Conservation (phyloP, 2,113 vertebrate species). For the Condylura cristata region DNA sequence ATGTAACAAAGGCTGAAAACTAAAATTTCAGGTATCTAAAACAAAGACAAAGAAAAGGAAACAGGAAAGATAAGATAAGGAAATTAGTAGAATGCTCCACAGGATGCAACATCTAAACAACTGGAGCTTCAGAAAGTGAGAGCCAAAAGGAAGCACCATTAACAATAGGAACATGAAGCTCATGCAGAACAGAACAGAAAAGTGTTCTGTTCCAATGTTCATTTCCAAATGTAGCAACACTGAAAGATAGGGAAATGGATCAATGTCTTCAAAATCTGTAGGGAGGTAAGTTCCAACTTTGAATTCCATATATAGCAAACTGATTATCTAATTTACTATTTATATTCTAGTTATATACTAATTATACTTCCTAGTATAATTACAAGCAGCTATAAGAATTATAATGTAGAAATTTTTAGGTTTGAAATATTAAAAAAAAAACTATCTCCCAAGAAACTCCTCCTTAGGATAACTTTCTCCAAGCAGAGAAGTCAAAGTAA, state of each 20-base stretch:
- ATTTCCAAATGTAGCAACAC: background rate
- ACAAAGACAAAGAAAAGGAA: background rate
- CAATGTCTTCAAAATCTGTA: background rate
- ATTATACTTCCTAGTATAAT: no score
- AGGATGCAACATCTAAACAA: background rate
- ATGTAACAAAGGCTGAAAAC: background rate
- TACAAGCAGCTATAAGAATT: no score
- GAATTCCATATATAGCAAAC: background rate
- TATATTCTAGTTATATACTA: no score
- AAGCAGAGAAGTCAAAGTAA: no score
- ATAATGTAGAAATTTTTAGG: background rate
- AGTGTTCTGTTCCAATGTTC: background rate
- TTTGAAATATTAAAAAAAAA: background rate
- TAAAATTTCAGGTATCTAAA: background rate
- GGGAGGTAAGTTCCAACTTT: background rate
- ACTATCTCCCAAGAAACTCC: background rate
- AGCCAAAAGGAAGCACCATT: background rate
- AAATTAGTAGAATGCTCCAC: background rate
- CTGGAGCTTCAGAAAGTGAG: background rate
- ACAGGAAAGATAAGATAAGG: background rate
- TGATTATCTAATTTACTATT: no score
- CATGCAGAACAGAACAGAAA: background rate
- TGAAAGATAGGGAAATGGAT: background rate
- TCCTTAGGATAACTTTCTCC: background rate
- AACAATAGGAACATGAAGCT: background rate